Conservation (phyloP, 2,797 vertebrate genomes). For the Danio jaintianensis region DNA sequence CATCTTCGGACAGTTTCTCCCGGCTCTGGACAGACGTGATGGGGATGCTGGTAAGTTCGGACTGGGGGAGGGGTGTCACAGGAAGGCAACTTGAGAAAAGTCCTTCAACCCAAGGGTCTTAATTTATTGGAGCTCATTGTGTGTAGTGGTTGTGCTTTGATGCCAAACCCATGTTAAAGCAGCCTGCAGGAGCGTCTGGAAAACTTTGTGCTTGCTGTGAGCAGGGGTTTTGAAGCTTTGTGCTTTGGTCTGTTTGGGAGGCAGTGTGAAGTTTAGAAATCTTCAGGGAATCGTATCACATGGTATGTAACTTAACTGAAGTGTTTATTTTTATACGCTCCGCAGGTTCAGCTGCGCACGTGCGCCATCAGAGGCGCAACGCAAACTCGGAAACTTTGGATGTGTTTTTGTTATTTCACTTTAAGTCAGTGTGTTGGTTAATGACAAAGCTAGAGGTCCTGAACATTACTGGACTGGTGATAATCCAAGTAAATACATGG, state of each 20-base stretch:
- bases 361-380: neutral
- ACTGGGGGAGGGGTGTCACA: slow-evolving; percentile 57
- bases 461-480: too few relatives aligned
- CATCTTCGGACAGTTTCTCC: slow-evolving; percentile 85
- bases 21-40: slow-evolving; percentile 94
- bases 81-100: slow-evolving; percentile 62
- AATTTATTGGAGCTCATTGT: slow-evolving; percentile 62
- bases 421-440: neutral
- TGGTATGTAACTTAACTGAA: slow-evolving; percentile 39
- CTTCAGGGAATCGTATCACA: slow-evolving; percentile 29
- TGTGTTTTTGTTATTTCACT: neutral
- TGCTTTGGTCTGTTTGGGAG: neutral
- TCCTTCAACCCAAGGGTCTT: slow-evolving; percentile 53
- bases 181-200: slow-evolving; percentile 17
- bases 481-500: neutral
- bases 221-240: neutral
- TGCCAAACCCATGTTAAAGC: slow-evolving; percentile 60
- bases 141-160: slow-evolving; percentile 50
- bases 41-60: slow-evolving; percentile 94
- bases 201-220: neutral
- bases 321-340: slow-evolving; percentile 59
- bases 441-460: too few relatives aligned
- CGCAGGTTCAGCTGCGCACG: slow-evolving; percentile 10
- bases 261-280: slow-evolving; percentile 1
- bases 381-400: neutral